Evolutionary conservation across 1,140 invertebrate genomes (phyloP).

Genomic region (Asbolus verrucosus): DNA sequence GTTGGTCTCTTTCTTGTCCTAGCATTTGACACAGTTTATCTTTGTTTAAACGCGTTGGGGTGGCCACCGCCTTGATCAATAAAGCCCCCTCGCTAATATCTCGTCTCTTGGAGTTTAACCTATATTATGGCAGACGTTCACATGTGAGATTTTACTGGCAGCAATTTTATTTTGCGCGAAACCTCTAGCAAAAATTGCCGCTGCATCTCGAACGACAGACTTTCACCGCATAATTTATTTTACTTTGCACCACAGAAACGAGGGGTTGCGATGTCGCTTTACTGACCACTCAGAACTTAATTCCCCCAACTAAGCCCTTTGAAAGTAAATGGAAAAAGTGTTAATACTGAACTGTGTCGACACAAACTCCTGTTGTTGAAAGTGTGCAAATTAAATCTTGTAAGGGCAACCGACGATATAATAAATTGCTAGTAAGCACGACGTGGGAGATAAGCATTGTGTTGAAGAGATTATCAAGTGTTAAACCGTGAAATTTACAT

Average conservation of each 20-base stretch:
- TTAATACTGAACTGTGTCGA: no score
- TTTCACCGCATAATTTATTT: no score
- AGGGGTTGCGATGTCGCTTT: no score
- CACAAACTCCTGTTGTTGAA: no score
- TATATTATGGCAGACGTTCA: slow-evolving; percentile 6
- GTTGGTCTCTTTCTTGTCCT: slow-evolving; percentile 5
- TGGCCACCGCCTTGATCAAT: slow-evolving; percentile 37
- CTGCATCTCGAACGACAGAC: no score
- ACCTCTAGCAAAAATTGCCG: neutral
- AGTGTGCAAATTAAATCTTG: no score
- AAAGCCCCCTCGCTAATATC: slow-evolving; percentile 16
- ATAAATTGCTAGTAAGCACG: neutral
- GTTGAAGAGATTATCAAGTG: slow-evolving; percentile 1
- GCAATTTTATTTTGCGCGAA: no score
- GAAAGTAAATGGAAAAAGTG: no score
- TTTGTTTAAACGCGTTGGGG: slow-evolving; percentile 28
- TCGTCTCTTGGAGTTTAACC: slow-evolving; percentile 4
- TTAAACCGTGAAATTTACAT: slow-evolving; percentile 16
- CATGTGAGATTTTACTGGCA: neutral
- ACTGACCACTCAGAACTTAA: no score
- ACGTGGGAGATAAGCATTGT: neutral
- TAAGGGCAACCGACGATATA: no score
- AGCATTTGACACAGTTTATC: slow-evolving; percentile 18
- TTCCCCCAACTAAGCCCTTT: no score
- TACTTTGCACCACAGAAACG: no score